These are phyloP conservation scores for Argopecten irradians DNA, from an alignment of 1,140 invertebrate species.

Conservation along the genomic window DNA sequence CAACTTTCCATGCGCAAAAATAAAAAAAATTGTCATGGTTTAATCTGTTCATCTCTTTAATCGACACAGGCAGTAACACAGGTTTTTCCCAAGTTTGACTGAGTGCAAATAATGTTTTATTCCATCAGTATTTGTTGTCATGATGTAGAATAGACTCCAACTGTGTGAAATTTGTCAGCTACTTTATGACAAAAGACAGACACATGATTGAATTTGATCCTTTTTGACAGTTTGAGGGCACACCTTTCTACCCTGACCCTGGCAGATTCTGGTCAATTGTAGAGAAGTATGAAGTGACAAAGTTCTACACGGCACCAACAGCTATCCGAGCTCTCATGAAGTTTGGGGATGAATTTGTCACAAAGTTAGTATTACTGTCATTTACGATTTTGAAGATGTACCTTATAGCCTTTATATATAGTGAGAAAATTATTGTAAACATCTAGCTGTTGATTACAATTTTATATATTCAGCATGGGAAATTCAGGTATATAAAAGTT, in stretches of 20 bases:
- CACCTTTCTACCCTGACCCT: constrained; percentile 84
- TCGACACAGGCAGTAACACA: background rate
- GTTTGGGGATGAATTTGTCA: constrained; percentile 81
- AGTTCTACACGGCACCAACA: constrained; percentile 99
- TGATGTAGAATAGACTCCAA: no score
- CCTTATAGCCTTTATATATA: no score
- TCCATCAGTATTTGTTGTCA: no score
- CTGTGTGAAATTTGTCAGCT: background rate
- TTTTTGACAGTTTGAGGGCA: constrained; percentile 91
- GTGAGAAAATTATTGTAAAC: no score
- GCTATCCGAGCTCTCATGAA: constrained; percentile 98
- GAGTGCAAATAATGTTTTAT: no score
- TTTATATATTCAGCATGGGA: no score
- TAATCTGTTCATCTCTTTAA: background rate
- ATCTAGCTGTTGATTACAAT: no score
- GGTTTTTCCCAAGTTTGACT: no score
- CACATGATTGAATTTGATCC: background rate
- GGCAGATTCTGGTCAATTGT: constrained; percentile 94
- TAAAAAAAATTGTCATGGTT: no score
- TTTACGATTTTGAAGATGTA: background rate
- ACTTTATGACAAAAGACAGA: background rate
- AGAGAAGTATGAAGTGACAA: constrained; percentile 95
- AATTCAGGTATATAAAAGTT: no score
- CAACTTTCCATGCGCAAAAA: no score
- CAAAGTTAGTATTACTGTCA: constrained; percentile 72